phyloP scores from a whole-genome alignment of 2,888 invertebrate genomes.

The Mallateleia sp. region DNA sequence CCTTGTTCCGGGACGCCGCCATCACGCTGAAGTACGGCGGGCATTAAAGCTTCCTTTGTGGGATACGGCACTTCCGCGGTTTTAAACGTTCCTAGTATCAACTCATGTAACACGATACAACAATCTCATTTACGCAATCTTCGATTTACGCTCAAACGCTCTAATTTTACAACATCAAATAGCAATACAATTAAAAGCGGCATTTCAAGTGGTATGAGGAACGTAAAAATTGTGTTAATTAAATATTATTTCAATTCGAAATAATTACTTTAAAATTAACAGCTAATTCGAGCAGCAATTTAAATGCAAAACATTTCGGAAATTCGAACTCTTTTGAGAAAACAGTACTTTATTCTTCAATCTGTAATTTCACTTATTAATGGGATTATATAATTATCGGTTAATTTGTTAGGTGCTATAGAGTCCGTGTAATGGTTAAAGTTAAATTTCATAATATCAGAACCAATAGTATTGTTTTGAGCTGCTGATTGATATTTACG shows the following conservation, averaged over 20 bases:
- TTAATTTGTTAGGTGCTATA: no score
- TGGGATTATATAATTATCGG: no score
- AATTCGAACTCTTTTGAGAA: background rate
- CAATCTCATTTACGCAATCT: slow-evolving; percentile 46
- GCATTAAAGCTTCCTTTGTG: slow-evolving; percentile 69
- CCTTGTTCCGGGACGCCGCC: slow-evolving; percentile 54
- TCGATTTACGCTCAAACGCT: slow-evolving; percentile 33
- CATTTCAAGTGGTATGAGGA: background rate
- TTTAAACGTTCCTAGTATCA: slow-evolving; percentile 56
- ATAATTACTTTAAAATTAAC: background rate
- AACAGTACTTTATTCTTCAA: no score
- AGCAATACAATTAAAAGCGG: background rate
- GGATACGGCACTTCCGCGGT: slow-evolving; percentile 62
- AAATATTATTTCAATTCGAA: background rate
- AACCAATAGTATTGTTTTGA: background rate
- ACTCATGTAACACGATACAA: slow-evolving; percentile 49
- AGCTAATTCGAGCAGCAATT: background rate
- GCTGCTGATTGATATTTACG: background rate
- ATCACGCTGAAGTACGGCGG: slow-evolving; percentile 33
- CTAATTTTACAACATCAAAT: background rate
- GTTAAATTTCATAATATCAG: background rate
- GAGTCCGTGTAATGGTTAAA: no score
- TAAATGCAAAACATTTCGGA: background rate
- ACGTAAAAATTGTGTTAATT: background rate
- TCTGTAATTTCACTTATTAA: no score